phyloP scores from a whole-genome alignment of 1,140 invertebrate genomes.

The Cydia strobilella region DNA sequence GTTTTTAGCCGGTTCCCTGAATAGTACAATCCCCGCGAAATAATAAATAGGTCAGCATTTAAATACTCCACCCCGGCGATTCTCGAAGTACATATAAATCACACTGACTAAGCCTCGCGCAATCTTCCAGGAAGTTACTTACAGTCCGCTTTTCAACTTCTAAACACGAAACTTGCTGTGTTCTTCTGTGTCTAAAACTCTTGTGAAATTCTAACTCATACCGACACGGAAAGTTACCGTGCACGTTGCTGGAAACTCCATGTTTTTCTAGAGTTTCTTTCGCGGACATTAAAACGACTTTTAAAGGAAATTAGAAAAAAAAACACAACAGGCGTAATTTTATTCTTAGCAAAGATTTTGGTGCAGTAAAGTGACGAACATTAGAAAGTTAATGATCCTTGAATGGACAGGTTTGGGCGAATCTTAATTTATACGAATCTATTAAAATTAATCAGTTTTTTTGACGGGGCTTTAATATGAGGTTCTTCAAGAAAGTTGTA shows the following conservation, averaged over 20 bases:
- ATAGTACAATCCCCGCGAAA: conserved; percentile 25
- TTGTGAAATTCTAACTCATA: conserved; percentile 16
- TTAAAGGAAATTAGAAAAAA: conserved; percentile 41
- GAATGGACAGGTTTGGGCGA: conserved; percentile 13
- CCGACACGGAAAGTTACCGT: conserved; percentile 17
- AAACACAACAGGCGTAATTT: conserved; percentile 35
- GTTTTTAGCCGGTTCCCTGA: conserved; percentile 10
- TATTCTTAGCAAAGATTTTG: conserved; percentile 30
- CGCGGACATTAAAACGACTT: conserved; percentile 39
- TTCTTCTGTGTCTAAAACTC: conserved; percentile 12
- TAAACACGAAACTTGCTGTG: conserved; percentile 9
- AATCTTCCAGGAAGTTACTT: conserved; percentile 27
- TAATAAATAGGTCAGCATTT: conserved; percentile 50
- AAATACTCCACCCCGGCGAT: conserved; percentile 42
- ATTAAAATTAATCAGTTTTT: background rate
- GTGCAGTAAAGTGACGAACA: conserved; percentile 33
- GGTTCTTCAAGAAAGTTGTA: background rate
- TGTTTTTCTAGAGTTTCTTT: conserved; percentile 31
- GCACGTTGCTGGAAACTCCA: conserved; percentile 24
- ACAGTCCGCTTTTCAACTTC: conserved; percentile 30
- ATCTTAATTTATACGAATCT: conserved; percentile 6
- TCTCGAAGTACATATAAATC: conserved; percentile 52
- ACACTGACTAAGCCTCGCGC: conserved; percentile 41
- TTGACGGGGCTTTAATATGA: background rate
- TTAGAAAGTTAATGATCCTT: conserved; percentile 36